Conservation (phyloP, 2,797 vertebrate genomes). For the Takifugu rubripes region DNA sequence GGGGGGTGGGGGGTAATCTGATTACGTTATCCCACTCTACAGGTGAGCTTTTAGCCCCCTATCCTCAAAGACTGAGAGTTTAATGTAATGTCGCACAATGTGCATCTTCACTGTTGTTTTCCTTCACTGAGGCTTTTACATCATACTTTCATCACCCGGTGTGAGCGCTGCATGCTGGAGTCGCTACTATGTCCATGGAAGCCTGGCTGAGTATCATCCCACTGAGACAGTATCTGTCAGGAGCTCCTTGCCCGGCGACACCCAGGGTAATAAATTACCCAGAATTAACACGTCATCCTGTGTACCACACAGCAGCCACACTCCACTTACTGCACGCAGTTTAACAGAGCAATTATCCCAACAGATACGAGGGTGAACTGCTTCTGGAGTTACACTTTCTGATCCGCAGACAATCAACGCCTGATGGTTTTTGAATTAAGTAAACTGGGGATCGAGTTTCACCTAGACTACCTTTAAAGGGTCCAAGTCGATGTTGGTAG, state of each 20-base stretch:
- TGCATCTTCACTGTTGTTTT: constrained; percentile 61
- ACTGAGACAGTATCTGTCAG: constrained; percentile 66
- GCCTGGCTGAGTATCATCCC: constrained; percentile 58
- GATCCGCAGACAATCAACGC: not conserved
- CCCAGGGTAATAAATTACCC: constrained; percentile 74
- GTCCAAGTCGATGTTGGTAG: too few species aligned
- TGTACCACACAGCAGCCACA: constrained; percentile 50
- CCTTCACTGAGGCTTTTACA: constrained; percentile 62
- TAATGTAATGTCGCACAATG: constrained; percentile 49
- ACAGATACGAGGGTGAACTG: constrained; percentile 61
- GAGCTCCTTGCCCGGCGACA: constrained; percentile 57
- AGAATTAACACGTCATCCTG: constrained; percentile 75
- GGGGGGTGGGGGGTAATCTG: constrained; percentile 53
- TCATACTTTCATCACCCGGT: constrained; percentile 72
- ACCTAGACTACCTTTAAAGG: too few species aligned
- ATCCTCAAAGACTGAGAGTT: constrained; percentile 54
- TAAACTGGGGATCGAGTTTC: too few species aligned
- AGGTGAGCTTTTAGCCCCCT: constrained; percentile 77
- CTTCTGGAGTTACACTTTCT: constrained; percentile 39
- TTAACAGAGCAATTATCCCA: constrained; percentile 80
- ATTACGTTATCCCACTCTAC: constrained; percentile 72
- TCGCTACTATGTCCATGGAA: constrained; percentile 51
- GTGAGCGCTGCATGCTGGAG: constrained; percentile 49
- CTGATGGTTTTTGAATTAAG: too few species aligned
- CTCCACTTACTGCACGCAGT: constrained; percentile 61